These are phyloP conservation scores for Spondyliosoma cantharus DNA, from an alignment of 2,797 vertebrate genomes.

Conservation along the genomic window DNA sequence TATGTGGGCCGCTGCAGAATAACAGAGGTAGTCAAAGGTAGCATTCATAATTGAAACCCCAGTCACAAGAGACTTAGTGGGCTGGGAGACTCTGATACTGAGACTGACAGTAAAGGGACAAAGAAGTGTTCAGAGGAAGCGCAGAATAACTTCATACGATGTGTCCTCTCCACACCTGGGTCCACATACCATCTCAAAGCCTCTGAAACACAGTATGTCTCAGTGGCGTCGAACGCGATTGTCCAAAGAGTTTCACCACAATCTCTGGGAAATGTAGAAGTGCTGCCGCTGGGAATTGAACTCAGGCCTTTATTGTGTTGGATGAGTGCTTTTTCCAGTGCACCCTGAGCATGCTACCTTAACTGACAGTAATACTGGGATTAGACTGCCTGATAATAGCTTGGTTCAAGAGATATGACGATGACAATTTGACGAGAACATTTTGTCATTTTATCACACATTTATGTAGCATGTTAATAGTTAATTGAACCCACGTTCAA, in stretches of 20 bases:
- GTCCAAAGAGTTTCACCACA: conserved; percentile 19
- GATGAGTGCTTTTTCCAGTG: conserved; percentile 19
- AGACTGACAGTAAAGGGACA: conserved; percentile 76
- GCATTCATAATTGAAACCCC: conserved; percentile 79
- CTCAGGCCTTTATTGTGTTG: conserved; percentile 11
- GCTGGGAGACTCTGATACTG: conserved; percentile 79
- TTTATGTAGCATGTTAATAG: neutral
- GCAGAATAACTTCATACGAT: conserved; percentile 54
- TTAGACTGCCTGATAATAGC: neutral
- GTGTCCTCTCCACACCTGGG: conserved; percentile 61
- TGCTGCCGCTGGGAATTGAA: conserved; percentile 9
- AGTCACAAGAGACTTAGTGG: conserved; percentile 75
- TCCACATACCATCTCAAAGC: conserved; percentile 51
- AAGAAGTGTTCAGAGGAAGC: conserved; percentile 68
- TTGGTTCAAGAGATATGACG: neutral
- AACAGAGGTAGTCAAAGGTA: conserved; percentile 81
- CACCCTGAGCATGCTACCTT: neutral
- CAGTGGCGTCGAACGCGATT: conserved; percentile 13
- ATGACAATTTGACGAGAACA: neutral
- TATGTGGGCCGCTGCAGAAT: conserved; percentile 75
- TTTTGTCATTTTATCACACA: neutral
- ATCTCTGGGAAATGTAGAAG: neutral
- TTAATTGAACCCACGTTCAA: neutral
- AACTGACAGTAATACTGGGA: conserved; percentile 3
- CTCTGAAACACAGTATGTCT: conserved; percentile 27